Base-by-base conservation (phyloP, 2,888 invertebrate species). In the Calephelis perditalis region DNA sequence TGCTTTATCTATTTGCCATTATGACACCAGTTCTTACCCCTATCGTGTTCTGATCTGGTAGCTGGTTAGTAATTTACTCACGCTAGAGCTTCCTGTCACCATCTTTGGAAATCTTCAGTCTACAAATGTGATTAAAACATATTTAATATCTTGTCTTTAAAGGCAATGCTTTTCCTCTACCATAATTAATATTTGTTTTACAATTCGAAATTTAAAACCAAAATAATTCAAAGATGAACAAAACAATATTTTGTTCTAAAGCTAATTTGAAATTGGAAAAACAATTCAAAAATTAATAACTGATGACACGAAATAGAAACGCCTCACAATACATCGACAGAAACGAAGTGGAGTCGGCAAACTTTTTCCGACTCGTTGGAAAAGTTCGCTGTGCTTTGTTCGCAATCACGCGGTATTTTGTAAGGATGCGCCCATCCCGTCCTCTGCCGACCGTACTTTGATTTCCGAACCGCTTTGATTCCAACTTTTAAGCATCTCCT, bases 391-490 rank as follows among this genome's bases (percentile, higher is more conserved):
- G 56, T 67, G 80, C 83, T 86, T 85, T 86, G 88, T 86, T 81
- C 78, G 80, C 87, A 86, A 88, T 87, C 87, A 85, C 78, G 77
- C 80, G 81, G 76, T 78, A 78, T 85, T 82, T 86, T 87, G 86
- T 88, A 86, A 86, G 88, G 87, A 85, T 88, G 85, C 88, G 77
- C 73, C 73, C 78, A 74, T 73, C 72, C 61, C 62, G 77, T 78
- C 82, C 81, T 83, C 81, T 86, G 87, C 86, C 73, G 72, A 84
- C 87, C 75, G 77, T 86, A 86, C 87, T 78, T 73, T 79, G 86
- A 85, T 86, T 84, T 83, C 78, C 81, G 82, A 84, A 85, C 74
- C 80, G 84, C 86, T 88, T 88, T 87, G 86, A 86, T 84, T 81
- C 77, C 78, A 88, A 89, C 84, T 87, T 88, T 87, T 86, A 85